These are phyloP conservation scores for Atopsyche davidsoni DNA, from an alignment of 1,140 invertebrate genomes.

Conservation along the genomic window DNA sequence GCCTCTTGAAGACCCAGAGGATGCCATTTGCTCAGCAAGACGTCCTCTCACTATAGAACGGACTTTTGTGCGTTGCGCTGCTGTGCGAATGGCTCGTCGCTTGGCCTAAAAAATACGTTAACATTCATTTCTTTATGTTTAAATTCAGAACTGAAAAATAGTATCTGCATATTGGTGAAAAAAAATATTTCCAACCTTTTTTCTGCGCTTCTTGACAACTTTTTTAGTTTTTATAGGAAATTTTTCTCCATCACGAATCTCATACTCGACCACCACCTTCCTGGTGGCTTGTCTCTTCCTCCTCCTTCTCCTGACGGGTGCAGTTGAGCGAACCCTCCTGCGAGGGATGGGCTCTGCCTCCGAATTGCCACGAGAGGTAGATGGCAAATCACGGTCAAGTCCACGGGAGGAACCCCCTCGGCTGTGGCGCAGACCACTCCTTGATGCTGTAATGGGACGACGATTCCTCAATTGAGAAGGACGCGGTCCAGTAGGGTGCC, in stretches of 20 bases:
- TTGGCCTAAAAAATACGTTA: constrained; percentile 9
- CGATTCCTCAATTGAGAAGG: constrained; percentile 24
- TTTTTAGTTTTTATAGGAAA: constrained; percentile 47
- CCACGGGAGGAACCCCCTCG: constrained; percentile 2
- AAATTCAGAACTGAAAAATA: not conserved
- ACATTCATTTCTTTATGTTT: not conserved
- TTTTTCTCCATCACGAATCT: constrained; percentile 50
- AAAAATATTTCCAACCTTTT: constrained; percentile 34
- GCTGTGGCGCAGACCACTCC: constrained; percentile 1
- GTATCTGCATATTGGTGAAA: not conserved
- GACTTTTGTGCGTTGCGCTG: constrained; percentile 39
- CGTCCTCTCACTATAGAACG: constrained; percentile 38
- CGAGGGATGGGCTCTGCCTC: constrained; percentile 24
- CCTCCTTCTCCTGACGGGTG: constrained; percentile 29
- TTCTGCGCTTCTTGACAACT: constrained; percentile 41
- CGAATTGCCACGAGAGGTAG: constrained; percentile 22
- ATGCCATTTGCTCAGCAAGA: constrained; percentile 29
- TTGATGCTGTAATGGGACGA: not conserved
- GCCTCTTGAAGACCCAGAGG: not conserved
- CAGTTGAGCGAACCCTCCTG: not conserved
- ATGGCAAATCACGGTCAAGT: constrained; percentile 23
- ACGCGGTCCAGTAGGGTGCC: constrained; percentile 36
- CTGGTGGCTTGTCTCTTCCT: constrained; percentile 36
- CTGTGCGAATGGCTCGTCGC: constrained; percentile 39
- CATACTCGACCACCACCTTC: constrained; percentile 50